These are phyloP conservation scores for Papilio helenus DNA, from an alignment of 1,140 invertebrate genomes.

Conservation along the genomic window DNA sequence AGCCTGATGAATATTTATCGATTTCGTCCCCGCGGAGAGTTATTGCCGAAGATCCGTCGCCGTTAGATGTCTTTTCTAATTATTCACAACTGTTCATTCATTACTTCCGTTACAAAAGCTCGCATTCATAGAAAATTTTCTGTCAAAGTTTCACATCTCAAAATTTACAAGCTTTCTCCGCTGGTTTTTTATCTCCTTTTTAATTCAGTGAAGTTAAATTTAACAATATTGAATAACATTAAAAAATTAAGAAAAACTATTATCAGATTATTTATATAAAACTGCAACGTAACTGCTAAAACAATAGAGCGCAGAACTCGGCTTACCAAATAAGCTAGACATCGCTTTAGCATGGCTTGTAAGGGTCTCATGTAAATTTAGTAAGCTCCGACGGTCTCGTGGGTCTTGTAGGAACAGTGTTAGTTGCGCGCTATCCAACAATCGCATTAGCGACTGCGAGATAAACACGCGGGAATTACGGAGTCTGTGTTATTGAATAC, in stretches of 20 bases:
- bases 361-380: conserved; percentile 32
- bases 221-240: too few relatives aligned
- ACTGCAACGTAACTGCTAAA: not conserved
- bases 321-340: conserved; percentile 34
- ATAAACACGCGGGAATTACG: conserved; percentile 30
- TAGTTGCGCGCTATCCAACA: conserved; percentile 23
- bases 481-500: conserved; percentile 26
- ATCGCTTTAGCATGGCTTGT: conserved; percentile 23
- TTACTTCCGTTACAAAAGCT: conserved; percentile 20
- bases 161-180: not conserved
- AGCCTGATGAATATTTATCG: conserved; percentile 37
- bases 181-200: not conserved
- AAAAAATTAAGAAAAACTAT: not conserved
- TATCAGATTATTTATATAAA: not conserved
- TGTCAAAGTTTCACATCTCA: not conserved
- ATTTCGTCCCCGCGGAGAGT: conserved; percentile 15
- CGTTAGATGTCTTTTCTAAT: conserved; percentile 31
- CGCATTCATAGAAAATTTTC: not conserved
- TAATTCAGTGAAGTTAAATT: not conserved
- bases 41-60: conserved; percentile 13
- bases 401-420: conserved; percentile 33
- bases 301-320: conserved; percentile 25
- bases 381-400: not conserved
- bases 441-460: conserved; percentile 31
- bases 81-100: conserved; percentile 27